These are phyloP conservation scores for Crocodylus rhombifer DNA, from an alignment of 2,797 vertebrate species.

Conservation along the genomic window DNA sequence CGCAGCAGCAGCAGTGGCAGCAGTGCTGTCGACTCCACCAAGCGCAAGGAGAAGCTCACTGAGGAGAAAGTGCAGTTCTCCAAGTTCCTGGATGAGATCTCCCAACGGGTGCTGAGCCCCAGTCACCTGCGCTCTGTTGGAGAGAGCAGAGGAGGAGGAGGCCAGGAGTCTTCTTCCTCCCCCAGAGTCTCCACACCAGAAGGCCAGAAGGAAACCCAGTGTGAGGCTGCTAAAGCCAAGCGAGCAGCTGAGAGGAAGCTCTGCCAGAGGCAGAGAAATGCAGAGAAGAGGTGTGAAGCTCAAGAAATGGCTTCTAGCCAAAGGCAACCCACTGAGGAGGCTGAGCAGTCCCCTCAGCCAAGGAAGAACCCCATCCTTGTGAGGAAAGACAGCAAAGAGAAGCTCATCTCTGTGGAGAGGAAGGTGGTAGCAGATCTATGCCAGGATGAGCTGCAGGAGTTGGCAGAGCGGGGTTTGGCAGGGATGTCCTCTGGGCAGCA, in stretches of 20 bases:
- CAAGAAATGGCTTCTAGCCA: constrained; percentile 23
- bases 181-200: constrained; percentile 7
- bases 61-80: constrained; percentile 90
- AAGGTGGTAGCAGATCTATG: constrained; percentile 67
- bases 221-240: constrained; percentile 47
- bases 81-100: constrained; percentile 90
- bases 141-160: constrained; percentile 47
- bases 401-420: constrained; percentile 59
- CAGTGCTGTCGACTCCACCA: constrained; percentile 67
- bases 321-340: constrained; percentile 60
- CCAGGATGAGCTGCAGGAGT: constrained; percentile 67
- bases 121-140: constrained; percentile 37
- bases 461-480: constrained; percentile 56
- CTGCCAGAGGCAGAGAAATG: constrained; percentile 71
- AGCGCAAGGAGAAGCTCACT: constrained; percentile 64
- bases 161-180: constrained; percentile 39
- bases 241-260: constrained; percentile 36
- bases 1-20: constrained; percentile 50
- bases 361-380: constrained; percentile 60
- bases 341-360: constrained; percentile 55
- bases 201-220: constrained; percentile 42
- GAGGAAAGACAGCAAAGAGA: constrained; percentile 71
- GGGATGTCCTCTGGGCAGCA: constrained; percentile 67
- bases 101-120: constrained; percentile 85
- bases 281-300: constrained; percentile 72